Evolutionary conservation across 1,140 invertebrate species (phyloP).

Genomic region (Theocolax elegans): DNA sequence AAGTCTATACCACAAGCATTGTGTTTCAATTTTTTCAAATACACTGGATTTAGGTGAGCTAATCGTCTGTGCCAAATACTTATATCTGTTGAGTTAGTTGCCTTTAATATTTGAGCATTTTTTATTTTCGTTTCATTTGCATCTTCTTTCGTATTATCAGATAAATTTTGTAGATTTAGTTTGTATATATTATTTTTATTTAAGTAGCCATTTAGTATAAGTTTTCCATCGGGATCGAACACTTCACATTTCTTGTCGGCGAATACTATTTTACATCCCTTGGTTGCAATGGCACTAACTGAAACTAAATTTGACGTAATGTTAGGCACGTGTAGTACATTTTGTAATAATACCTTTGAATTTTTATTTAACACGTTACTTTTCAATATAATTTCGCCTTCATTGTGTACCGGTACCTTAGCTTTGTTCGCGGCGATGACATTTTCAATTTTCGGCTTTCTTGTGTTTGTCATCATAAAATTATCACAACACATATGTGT

Average conservation of each 20-base stretch:
- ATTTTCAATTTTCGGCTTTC: neutral
- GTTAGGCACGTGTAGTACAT: neutral
- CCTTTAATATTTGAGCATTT: too few species aligned
- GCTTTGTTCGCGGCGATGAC: neutral
- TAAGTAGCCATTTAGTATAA: too few species aligned
- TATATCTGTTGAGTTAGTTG: too few species aligned
- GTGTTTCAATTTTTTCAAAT: neutral
- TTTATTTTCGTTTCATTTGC: too few species aligned
- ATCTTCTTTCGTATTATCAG: too few species aligned
- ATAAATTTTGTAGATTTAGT: too few species aligned
- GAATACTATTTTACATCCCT: neutral
- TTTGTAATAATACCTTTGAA: neutral
- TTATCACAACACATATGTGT: neutral
- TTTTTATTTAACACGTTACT: too few species aligned
- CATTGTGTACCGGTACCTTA: neutral
- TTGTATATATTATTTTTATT: too few species aligned
- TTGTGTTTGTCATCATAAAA: neutral
- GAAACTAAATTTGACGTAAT: neutral
- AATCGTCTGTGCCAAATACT: too few species aligned
- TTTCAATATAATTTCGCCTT: neutral
- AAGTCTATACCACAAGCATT: too few species aligned
- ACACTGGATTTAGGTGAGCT: neutral
- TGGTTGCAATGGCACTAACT: neutral
- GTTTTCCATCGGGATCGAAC: neutral
- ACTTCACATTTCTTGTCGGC: neutral